phyloP scores from a whole-genome alignment of 1,140 invertebrate species.

The Eubasilissa regina region DNA sequence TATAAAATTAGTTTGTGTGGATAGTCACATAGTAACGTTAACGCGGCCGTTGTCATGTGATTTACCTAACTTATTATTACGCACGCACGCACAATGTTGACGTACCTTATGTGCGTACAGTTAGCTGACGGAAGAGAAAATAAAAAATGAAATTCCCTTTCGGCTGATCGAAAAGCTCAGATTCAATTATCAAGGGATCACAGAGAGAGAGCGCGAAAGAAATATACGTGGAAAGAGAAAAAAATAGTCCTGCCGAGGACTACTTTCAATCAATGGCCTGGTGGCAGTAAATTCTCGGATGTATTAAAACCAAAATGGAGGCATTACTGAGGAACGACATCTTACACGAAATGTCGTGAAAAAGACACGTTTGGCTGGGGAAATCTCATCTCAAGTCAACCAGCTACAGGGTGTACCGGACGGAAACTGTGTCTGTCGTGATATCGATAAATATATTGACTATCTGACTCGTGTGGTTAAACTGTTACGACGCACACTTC shows the following conservation, averaged over 20 bases:
- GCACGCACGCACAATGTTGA: no score
- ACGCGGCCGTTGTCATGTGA: no score
- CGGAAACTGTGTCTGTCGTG: no score
- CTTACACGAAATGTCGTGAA: slow-evolving; percentile 13
- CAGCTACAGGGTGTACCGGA: no score
- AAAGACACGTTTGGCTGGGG: neutral
- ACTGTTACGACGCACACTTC: no score
- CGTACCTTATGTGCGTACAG: no score
- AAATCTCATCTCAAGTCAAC: neutral
- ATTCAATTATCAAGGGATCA: slow-evolving; percentile 35
- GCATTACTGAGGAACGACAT: neutral
- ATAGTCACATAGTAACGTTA: no score
- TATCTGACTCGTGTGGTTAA: no score
- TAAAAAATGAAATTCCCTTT: slow-evolving; percentile 19
- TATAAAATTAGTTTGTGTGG: no score
- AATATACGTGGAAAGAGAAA: neutral
- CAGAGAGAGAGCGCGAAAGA: neutral
- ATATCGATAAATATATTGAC: no score
- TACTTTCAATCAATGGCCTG: slow-evolving; percentile 22
- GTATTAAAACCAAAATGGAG: slow-evolving; percentile 34
- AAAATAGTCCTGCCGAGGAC: slow-evolving; percentile 11
- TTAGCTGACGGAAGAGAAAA: neutral
- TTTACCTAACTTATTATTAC: no score
- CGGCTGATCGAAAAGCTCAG: neutral
- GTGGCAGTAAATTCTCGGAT: slow-evolving; percentile 10